These are phyloP conservation scores for Aradophagus sp. DNA, from an alignment of 1,140 invertebrate genomes.

Conservation along the genomic window DNA sequence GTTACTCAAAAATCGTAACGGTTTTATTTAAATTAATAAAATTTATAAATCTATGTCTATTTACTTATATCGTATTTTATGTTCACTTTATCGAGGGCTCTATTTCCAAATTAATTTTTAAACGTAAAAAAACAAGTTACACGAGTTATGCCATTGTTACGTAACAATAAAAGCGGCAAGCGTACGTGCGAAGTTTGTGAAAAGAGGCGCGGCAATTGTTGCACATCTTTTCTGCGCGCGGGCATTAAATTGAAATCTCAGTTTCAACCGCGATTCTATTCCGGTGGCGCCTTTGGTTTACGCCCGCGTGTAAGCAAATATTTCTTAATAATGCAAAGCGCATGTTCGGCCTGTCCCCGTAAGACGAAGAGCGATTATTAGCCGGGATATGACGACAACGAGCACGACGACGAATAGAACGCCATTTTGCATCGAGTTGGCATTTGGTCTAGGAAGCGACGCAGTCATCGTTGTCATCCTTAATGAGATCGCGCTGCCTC, in stretches of 20 bases:
- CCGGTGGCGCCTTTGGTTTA: constrained; percentile 28
- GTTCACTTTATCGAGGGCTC: no score
- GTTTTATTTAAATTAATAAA: no score
- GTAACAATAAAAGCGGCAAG: no score
- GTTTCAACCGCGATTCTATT: constrained; percentile 12
- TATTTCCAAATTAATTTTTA: no score
- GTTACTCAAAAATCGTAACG: no score
- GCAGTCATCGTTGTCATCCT: constrained; percentile 65
- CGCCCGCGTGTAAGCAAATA: constrained; percentile 46
- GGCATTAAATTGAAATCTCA: constrained; percentile 16
- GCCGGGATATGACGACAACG: constrained; percentile 62
- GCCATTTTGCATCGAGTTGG: constrained; percentile 61
- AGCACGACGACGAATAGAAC: constrained; percentile 38
- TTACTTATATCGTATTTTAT: no score
- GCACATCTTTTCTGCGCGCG: no score
- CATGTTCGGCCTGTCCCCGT: constrained; percentile 46
- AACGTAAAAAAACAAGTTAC: no score
- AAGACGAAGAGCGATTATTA: constrained; percentile 65
- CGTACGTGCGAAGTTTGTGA: no score
- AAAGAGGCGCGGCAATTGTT: no score
- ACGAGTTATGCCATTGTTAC: no score
- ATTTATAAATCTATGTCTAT: no score
- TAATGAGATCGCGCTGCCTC: constrained; percentile 66
- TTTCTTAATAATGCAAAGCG: constrained; percentile 53
- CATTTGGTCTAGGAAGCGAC: constrained; percentile 65